These are phyloP conservation scores for Clarias laeviceps DNA, from an alignment of 2,797 vertebrate genomes.

Conservation along the genomic window DNA sequence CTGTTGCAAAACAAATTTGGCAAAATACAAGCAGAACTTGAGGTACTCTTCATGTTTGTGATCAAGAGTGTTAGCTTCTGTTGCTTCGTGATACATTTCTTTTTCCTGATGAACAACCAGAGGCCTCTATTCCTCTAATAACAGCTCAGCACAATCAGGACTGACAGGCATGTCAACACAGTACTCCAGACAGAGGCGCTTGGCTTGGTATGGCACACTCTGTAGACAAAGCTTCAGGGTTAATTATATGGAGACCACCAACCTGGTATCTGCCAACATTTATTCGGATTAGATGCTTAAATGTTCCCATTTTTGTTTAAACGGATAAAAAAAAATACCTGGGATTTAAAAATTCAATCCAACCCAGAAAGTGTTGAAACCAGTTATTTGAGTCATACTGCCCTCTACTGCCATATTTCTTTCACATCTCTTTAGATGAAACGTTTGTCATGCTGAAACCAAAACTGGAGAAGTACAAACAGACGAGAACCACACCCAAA, in stretches of 20 bases:
- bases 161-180: background rate
- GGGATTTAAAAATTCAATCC: background rate
- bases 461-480: slow-evolving; percentile 31
- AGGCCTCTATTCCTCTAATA: background rate
- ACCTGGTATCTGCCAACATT: background rate
- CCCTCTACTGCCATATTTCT: slow-evolving; percentile 28
- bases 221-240: background rate
- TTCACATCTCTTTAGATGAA: background rate
- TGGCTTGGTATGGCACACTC: slow-evolving; percentile 13
- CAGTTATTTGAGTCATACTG: slow-evolving; percentile 6
- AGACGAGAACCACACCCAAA: slow-evolving; percentile 2
- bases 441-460: slow-evolving; percentile 9
- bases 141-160: background rate
- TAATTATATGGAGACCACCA: background rate
- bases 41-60: background rate
- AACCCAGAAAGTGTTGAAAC: background rate
- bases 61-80: background rate
- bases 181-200: background rate
- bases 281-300: background rate
- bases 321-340: background rate
- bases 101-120: slow-evolving; percentile 3
- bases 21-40: background rate
- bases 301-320: background rate
- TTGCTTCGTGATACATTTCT: background rate
- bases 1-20: background rate